A percentile compares a stretch with the other conserved stretches of the same genome.
These are phyloP conservation scores for Nysson spinosus DNA, from an alignment of 2,888 invertebrate genomes.

Conservation along the genomic window DNA sequence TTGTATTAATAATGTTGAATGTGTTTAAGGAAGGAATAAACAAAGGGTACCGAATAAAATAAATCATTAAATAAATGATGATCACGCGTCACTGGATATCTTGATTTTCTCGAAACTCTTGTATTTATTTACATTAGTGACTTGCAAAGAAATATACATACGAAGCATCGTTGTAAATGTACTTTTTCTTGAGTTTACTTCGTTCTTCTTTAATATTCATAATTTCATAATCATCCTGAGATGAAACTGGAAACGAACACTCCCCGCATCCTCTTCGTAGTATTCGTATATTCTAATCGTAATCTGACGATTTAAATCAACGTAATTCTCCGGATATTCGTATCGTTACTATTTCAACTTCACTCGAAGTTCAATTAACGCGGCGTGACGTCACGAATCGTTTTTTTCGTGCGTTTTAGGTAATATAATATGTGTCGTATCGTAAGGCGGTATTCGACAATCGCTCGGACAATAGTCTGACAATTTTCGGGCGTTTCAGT, in stretches of 20 bases:
- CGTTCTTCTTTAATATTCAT: no score
- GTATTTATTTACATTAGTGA: constrained; percentile 54
- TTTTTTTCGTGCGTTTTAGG: no score
- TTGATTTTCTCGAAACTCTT: constrained; percentile 46
- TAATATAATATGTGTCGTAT: constrained; percentile 18
- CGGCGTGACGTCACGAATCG: no score
- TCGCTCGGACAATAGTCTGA: constrained; percentile 22
- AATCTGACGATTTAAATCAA: no score
- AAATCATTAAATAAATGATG: constrained; percentile 18
- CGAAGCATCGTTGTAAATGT: constrained; percentile 59
- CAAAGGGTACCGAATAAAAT: constrained; percentile 3
- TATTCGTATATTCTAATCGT: no score
- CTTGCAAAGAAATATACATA: constrained; percentile 55
- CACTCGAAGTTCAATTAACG: neutral
- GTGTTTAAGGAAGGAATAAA: no score
- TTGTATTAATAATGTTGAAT: no score
- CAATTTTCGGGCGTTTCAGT: constrained; percentile 12
- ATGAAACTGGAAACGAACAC: neutral
- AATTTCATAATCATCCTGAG: no score
- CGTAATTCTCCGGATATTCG: constrained; percentile 18
- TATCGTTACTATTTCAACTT: neutral
- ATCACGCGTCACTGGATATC: constrained; percentile 7
- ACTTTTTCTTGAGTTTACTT: constrained; percentile 7
- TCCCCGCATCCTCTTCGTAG: neutral
- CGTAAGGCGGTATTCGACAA: constrained; percentile 31